Base-by-base conservation (phyloP, 1,140 invertebrate genomes). In the Bombus turneri region DNA sequence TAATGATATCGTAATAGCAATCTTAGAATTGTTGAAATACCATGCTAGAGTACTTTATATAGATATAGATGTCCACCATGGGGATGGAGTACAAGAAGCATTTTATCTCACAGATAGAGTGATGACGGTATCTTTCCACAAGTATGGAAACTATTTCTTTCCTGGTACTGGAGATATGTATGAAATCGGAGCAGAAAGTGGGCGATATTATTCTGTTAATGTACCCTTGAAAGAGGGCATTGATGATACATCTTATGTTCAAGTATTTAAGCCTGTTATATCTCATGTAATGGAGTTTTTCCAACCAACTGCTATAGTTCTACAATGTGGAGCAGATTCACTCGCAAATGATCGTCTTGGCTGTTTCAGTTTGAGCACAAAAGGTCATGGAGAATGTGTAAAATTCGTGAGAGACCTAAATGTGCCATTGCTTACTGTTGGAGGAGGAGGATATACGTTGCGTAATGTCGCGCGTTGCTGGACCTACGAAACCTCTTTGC, bases 81-180 rank as follows among this genome's bases (percentile, higher is more conserved):
- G 99, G 0, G 99, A 99, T 95, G 99, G 99, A 2, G 99, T 99
- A 0, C 99, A 99, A 95, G 99, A 99, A 95, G 99, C 99, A 1
- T 99, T 99, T 95, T 99, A 99, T 93, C 95, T 99, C 2, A 99
- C 99, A 0, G 99, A 99, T 95, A 95, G 99, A 73, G 99, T 99
- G 0, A 99, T 99, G 99, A 99, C 99, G 0, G 99, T 99, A 3
- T 99, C 98, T 34, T 99, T 99, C 94, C 99, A 99, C 93, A 99
- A 99, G 95, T 99, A 99, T 95, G 99, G 99, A 13, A 99, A 99
- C 92, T 99, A 98, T 91, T 99, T 99, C 94, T 99, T 99, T 92
- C 99, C 99, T 1, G 99, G 99, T 2, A 99, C 99, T 22, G 98
- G 99, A 2, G 98, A 99, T 94, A 99, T 99, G 99, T 99, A 99